Evolutionary conservation across 2,797 vertebrate genomes (phyloP), one percentile per base, ranked within the genome.

Genomic region (Geotrypetes seraphini): DNA sequence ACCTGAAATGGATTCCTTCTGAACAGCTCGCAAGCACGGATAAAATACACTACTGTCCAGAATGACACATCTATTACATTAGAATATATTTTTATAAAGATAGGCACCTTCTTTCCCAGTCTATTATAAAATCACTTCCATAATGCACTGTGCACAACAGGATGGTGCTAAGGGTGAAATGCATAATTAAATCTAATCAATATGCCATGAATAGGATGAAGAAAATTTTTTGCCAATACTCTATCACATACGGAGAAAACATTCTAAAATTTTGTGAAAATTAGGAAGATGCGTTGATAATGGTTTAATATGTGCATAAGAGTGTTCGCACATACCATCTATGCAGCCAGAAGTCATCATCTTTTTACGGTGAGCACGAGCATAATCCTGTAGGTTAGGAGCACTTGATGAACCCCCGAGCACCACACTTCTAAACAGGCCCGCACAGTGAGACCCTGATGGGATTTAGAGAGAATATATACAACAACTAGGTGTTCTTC

Each of bases 301-400:
- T 44, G 28, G 28, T 19, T 25, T 28, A 22, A 12, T 26, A 48
- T 80, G 75, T 80, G 81, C 74, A 73, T 80, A 80, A 78, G 78
- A 76, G 62, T 68, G 73, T 82, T 76, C 83, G 86, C 87, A 90
- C 89, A 87, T 91, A 91, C 88, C 89, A 89, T 91, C 88, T 85
- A 89, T 76, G 86, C 86, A 90, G 87, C 77, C 88, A 83, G 88
- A 83, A 72, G 88, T 73, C 60, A 87, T 88, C 87, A 92, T 86
- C 87, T 91, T 92, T 91, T 90, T 92, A 88, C 88, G 89, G 80
- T 90, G 88, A 55, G 75, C 82, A 76, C 84, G 88, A 85, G 88
- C 88, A 86, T 91, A 92, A 81, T 92, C 89, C 78, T 91, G 89
- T 72, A 92, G 89, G 81, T 92, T 92, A 87, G 89, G 88, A 70